phyloP scores from a whole-genome alignment of 1,140 invertebrate genomes.

The Colletes latitarsis region DNA sequence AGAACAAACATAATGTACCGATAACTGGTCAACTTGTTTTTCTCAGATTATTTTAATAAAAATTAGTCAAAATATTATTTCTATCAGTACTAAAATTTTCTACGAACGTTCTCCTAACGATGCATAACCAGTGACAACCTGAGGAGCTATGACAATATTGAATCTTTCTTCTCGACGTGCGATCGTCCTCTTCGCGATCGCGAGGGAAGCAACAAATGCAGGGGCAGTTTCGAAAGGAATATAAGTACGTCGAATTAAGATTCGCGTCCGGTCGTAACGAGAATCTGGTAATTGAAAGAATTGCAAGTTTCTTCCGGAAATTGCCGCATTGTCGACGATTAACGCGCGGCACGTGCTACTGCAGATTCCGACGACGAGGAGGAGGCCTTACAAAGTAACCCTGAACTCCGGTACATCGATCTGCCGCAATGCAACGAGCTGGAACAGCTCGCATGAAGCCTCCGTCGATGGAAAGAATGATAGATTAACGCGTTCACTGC shows the following conservation, averaged over 20 bases:
- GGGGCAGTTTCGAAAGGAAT: no score
- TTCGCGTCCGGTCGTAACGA: not conserved
- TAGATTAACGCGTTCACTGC: not conserved
- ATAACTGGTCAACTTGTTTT: no score
- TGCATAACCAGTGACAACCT: no score
- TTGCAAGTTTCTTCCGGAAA: not conserved
- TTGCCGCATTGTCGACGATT: slow-evolving; percentile 8
- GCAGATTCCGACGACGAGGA: slow-evolving; percentile 24
- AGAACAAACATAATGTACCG: no score
- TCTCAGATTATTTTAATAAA: no score
- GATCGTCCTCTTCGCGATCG: no score
- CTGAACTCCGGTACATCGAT: slow-evolving; percentile 53
- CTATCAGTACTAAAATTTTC: no score
- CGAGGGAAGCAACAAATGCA: no score
- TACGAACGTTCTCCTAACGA: no score
- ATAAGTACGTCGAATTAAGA: not conserved
- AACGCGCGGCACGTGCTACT: slow-evolving; percentile 35
- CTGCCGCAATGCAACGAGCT: slow-evolving; percentile 46
- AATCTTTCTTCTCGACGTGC: no score
- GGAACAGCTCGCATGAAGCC: not conserved
- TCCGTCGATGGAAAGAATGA: not conserved
- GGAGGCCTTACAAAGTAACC: slow-evolving; percentile 52
- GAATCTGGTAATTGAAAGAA: not conserved
- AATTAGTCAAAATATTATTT: no score
- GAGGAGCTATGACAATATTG: no score